Conservation (phyloP, 1,140 invertebrate genomes). For the Chrysomallon squamiferum region DNA sequence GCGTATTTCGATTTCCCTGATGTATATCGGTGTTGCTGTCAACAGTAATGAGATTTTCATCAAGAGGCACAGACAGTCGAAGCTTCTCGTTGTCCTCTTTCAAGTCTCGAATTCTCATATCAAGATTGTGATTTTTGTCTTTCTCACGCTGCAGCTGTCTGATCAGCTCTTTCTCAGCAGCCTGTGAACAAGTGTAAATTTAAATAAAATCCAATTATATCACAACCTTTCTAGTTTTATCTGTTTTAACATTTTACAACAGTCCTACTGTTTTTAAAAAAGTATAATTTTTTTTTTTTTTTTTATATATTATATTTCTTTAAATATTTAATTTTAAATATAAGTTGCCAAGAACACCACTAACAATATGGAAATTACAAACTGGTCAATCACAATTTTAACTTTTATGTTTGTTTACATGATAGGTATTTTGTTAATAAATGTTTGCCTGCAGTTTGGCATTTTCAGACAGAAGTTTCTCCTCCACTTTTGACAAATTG, state of each 20-base stretch:
- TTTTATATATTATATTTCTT: neutral
- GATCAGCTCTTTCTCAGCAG: slow-evolving; percentile 45
- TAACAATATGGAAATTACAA: too few species aligned
- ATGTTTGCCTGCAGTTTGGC: slow-evolving; percentile 55
- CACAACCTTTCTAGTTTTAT: too few species aligned
- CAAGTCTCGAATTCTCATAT: slow-evolving; percentile 45
- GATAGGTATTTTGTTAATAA: too few species aligned
- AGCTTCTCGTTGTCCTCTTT: slow-evolving; percentile 51
- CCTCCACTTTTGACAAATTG: slow-evolving; percentile 57
- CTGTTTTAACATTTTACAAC: too few species aligned
- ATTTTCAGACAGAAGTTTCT: slow-evolving; percentile 59
- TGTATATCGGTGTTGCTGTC: slow-evolving; percentile 21
- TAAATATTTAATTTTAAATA: too few species aligned
- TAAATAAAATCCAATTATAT: neutral
- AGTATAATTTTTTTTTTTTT: neutral
- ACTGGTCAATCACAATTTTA: too few species aligned
- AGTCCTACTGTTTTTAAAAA: too few species aligned
- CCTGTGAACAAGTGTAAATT: slow-evolving; percentile 39
- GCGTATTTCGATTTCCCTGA: too few species aligned
- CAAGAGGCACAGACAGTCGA: slow-evolving; percentile 41
- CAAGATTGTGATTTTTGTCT: slow-evolving; percentile 47
- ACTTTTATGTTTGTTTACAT: too few species aligned
- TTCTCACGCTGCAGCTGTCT: slow-evolving; percentile 53
- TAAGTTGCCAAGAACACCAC: too few species aligned
- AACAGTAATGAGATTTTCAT: slow-evolving; percentile 21